Conservation (phyloP, 2,797 vertebrate genomes). For the Dryobates pubescens region DNA sequence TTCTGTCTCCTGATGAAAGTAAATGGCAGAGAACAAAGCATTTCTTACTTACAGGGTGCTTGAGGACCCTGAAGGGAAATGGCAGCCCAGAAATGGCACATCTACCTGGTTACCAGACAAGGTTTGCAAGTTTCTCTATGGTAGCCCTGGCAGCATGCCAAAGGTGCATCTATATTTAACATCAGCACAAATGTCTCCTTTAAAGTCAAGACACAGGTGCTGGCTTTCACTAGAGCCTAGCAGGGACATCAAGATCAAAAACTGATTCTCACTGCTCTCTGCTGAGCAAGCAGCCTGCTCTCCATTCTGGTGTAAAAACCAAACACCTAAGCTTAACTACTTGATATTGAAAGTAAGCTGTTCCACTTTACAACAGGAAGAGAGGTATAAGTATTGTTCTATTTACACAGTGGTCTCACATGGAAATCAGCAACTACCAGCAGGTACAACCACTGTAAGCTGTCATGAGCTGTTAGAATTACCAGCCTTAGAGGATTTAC, state of each 20-base stretch:
- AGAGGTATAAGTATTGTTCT: background rate
- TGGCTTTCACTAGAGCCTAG: background rate
- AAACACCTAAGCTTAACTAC: background rate
- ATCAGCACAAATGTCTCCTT: rapidly evolving
- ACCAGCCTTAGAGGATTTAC: background rate
- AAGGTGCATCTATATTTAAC: background rate
- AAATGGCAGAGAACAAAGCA: background rate
- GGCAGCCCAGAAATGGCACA: background rate
- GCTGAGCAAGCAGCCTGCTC: background rate
- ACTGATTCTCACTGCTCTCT: background rate
- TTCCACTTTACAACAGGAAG: background rate
- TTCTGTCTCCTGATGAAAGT: background rate
- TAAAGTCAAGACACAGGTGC: background rate
- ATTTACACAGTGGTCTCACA: background rate
- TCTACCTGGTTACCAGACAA: background rate
- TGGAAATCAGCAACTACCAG: background rate
- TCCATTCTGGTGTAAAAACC: background rate
- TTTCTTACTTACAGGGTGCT: background rate
- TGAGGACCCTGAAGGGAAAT: background rate
- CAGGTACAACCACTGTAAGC: background rate
- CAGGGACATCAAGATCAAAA: background rate
- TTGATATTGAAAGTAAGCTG: background rate
- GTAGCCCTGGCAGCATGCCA: background rate
- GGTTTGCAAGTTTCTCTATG: background rate
- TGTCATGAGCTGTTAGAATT: background rate